Evolutionary conservation across 2,113 vertebrate species (phyloP).

Genomic region (Burhinus oedicnemus): DNA sequence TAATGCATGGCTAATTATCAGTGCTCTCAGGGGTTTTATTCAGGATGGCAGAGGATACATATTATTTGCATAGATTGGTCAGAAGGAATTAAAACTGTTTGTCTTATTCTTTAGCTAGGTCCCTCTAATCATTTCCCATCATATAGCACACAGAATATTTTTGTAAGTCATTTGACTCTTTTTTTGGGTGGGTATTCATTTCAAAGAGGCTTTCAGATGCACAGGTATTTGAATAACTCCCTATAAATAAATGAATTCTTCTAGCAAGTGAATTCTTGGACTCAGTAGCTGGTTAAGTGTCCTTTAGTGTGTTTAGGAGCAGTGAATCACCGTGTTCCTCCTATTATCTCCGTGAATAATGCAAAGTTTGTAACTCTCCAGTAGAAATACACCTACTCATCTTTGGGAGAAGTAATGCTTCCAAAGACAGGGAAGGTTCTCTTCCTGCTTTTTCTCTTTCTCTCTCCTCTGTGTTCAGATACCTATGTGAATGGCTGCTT

Average conservation of each 20-base stretch:
- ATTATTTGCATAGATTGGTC: constrained; percentile 44
- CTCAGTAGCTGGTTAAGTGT: background rate
- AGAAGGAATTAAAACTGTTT: constrained; percentile 50
- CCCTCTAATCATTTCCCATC: background rate
- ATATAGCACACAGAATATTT: background rate
- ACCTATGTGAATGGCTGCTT: background rate
- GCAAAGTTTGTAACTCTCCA: background rate
- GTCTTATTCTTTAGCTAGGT: background rate
- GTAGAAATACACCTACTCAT: background rate
- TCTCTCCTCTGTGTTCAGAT: background rate
- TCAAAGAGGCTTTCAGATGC: background rate
- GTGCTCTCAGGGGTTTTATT: background rate
- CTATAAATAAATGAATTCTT: background rate
- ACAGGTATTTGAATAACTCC: background rate
- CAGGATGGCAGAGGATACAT: background rate
- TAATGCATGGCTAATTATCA: background rate
- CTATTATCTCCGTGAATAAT: background rate
- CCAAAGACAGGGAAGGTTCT: background rate
- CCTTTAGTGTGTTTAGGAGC: background rate
- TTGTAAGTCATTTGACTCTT: background rate
- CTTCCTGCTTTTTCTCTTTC: background rate
- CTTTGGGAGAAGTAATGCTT: background rate
- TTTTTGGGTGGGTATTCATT: background rate
- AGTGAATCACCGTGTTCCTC: background rate
- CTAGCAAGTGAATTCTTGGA: background rate